Percentiles rank a stretch among this genome's conserved stretches.
These are phyloP conservation scores for Zeus faber DNA, from an alignment of 2,113 vertebrate species.

Conservation along the genomic window DNA sequence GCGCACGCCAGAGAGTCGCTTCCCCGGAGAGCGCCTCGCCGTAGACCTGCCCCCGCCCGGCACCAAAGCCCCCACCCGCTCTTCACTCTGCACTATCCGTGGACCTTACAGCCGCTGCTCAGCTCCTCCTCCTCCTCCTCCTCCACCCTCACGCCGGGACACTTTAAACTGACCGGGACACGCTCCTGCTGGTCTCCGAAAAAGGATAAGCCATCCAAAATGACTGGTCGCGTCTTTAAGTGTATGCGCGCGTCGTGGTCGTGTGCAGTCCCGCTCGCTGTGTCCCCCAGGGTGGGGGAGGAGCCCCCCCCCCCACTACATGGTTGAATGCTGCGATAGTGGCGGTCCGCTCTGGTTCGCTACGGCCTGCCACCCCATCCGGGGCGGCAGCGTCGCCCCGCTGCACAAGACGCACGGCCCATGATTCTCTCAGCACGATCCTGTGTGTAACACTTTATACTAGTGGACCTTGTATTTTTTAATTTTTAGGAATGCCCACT, in stretches of 20 bases:
- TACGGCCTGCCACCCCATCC: conserved; percentile 26
- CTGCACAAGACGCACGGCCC: conserved; percentile 4
- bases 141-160: conserved; percentile 13
- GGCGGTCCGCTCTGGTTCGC: conserved; percentile 8
- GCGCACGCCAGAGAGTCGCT: conserved; percentile 79
- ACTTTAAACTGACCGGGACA: conserved; percentile 42
- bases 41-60: conserved; percentile 39
- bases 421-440: not conserved
- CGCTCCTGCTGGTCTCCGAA: conserved; percentile 32
- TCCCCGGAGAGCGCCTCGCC: conserved; percentile 73
- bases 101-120: not conserved
- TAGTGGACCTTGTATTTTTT: conserved; percentile 16
- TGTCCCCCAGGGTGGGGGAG: not conserved
- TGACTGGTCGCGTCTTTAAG: conserved; percentile 18
- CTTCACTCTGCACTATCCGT: conserved; percentile 16
- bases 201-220: conserved; percentile 58
- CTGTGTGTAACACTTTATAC: conserved; percentile 8
- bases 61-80: not conserved
- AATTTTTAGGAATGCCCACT: conserved; percentile 12
- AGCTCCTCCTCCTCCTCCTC: not conserved
- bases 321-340: conserved; percentile 19
- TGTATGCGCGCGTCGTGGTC: conserved; percentile 6
- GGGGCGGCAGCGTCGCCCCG: conserved; percentile 12
- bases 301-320: not conserved
- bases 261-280: conserved; percentile 4